Conservation (phyloP, 2,797 vertebrate genomes). For the Coluber constrictor region DNA sequence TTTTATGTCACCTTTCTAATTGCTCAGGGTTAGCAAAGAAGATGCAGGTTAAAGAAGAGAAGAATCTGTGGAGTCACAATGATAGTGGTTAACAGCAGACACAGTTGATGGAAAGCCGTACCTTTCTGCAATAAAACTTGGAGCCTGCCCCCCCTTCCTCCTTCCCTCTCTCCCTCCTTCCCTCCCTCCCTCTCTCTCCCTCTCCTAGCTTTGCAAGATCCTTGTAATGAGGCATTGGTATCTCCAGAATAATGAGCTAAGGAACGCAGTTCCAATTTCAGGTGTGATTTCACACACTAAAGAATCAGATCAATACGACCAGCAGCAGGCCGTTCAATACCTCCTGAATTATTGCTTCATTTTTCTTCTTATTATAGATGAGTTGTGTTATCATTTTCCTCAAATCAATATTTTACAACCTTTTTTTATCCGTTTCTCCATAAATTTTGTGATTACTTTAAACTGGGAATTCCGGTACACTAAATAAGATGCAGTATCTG, state of each 20-base stretch:
- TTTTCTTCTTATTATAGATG: conserved; percentile 97
- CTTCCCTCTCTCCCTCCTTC: conserved; percentile 35
- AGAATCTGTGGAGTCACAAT: conserved; percentile 10
- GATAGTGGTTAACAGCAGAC: conserved; percentile 37
- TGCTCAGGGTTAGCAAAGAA: neutral
- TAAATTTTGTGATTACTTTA: conserved; percentile 99
- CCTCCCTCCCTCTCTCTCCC: conserved; percentile 50
- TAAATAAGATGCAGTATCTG: conserved; percentile 87
- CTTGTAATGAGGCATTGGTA: conserved; percentile 86
- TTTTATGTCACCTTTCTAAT: neutral
- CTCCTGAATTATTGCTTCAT: conserved; percentile 98
- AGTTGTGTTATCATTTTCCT: conserved; percentile 88
- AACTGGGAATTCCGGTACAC: conserved; percentile 98
- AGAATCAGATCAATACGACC: conserved; percentile 86
- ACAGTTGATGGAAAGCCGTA: conserved; percentile 49
- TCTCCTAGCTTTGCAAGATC: conserved; percentile 78
- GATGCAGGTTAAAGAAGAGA: conserved; percentile 21
- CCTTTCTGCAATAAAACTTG: conserved; percentile 52
- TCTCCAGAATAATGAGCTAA: conserved; percentile 81
- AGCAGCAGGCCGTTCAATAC: conserved; percentile 89
- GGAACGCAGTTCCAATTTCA: conserved; percentile 82
- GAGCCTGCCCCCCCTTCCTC: conserved; percentile 28
- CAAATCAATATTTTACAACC: conserved; percentile 97
- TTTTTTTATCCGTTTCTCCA: conserved; percentile 99
- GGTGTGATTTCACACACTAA: conserved; percentile 89